Evolutionary conservation across 2,888 invertebrate species (phyloP), one percentile per base, ranked within the genome.

Genomic region (Eupithecia vulgata): DNA sequence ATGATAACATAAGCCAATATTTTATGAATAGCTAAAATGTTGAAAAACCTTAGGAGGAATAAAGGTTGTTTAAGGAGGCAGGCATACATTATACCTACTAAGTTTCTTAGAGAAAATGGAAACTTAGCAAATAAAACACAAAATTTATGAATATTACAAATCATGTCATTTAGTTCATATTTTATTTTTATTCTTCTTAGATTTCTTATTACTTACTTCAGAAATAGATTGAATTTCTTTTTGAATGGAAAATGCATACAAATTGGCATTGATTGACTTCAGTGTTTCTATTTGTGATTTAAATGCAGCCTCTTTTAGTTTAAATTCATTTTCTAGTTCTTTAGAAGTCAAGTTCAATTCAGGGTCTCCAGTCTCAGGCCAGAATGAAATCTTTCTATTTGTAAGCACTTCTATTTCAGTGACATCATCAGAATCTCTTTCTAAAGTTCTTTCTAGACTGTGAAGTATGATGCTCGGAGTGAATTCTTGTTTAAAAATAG

Each of bases 381-480:
- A 95, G 74, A 95, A 91, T 70, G 90, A 85, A 15, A 88, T 87
- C 76, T 92, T 91, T 66, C 87, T 90, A 70, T 90, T 90, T 0
- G 88, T 82, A 35, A 92, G 76, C 15, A 95, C 82, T 82, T 94
- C 94, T 78, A 90, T 93, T 91, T 86, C 96, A 86, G 82, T 84
- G 0, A 89, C 72, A 68, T 92, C 89, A 66, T 95, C 95, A 13
- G 85, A 87, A 79, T 94, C 93, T 66, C 91, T 93, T 80, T 96
- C 96, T 17, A 96, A 89, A 81, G 95, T 95, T 76, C 96, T 95
- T 80, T 97, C 95, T 70, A 98, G 91, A 74, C 95, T 95, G 70
- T 95, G 95, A 6, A 96, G 83, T 35, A 96, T 89, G 17, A 96
- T 85, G 74, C 88, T 95, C 0, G 95, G 95, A 76, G 94, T 93